phyloP scores from a whole-genome alignment of 2,113 vertebrate genomes.

The Hemiscyllium ocellatum region DNA sequence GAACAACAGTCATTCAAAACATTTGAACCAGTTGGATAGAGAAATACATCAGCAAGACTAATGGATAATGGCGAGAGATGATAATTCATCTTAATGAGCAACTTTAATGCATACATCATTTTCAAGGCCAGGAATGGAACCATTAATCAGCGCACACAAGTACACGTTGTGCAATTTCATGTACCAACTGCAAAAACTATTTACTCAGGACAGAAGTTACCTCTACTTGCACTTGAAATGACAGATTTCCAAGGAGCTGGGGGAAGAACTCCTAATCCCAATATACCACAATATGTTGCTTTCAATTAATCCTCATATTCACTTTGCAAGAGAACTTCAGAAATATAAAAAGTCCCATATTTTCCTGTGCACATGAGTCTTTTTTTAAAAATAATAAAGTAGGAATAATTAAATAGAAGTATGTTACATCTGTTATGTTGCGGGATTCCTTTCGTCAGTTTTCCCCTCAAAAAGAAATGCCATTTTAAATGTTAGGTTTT shows the following conservation, averaged over 20 bases:
- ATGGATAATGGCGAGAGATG: neutral
- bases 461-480: no score
- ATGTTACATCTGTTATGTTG: no score
- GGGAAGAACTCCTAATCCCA: neutral
- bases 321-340: no score
- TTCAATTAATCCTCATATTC: no score
- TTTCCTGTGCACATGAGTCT: no score
- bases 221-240: neutral
- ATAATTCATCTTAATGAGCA: conserved; percentile 10
- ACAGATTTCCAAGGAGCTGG: neutral
- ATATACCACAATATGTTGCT: neutral
- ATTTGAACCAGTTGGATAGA: neutral
- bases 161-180: neutral
- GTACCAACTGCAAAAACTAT: neutral
- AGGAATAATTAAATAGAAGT: no score
- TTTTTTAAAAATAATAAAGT: no score
- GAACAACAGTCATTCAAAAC: neutral
- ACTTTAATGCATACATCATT: neutral
- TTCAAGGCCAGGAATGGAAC: neutral
- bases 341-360: no score
- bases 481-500: no score
- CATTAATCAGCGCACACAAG: neutral
- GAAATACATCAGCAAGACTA: neutral
- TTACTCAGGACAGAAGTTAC: neutral
- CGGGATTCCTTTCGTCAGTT: no score